A percentile compares a stretch with the other conserved stretches of the same genome.
Evolutionary conservation across 2,888 invertebrate species (phyloP).

Genomic region (Drosophila austrosaltans): DNA sequence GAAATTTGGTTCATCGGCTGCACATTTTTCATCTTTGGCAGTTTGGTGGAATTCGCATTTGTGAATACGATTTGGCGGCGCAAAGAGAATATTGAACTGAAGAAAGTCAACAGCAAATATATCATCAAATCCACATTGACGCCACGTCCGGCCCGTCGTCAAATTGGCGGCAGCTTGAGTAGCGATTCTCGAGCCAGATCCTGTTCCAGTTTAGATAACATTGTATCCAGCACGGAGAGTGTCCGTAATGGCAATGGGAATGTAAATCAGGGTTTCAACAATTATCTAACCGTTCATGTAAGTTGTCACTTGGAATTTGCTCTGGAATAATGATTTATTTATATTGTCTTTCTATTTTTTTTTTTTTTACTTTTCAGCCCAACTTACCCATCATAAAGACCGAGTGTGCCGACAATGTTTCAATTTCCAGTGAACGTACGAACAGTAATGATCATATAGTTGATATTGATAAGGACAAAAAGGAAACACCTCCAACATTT

Average conservation of each 20-base stretch:
- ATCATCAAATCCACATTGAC: slow-evolving; percentile 80
- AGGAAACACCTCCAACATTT: slow-evolving; percentile 74
- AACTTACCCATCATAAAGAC: slow-evolving; percentile 80
- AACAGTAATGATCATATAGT: slow-evolving; percentile 68
- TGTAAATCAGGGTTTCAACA: slow-evolving; percentile 84
- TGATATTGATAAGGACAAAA: slow-evolving; percentile 73
- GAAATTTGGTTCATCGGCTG: slow-evolving; percentile 81
- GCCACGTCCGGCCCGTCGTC: slow-evolving; percentile 76
- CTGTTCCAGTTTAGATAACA: slow-evolving; percentile 87
- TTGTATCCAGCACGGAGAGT: slow-evolving; percentile 89
- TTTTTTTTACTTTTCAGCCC: slow-evolving; percentile 40
- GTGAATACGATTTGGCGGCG: slow-evolving; percentile 81
- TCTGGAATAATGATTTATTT: background rate
- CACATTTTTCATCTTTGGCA: slow-evolving; percentile 81
- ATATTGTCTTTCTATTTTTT: background rate
- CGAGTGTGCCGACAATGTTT: slow-evolving; percentile 75
- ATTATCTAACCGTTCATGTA: slow-evolving; percentile 81
- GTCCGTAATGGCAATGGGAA: slow-evolving; percentile 80
- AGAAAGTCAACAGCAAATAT: slow-evolving; percentile 81
- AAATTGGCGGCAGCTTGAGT: slow-evolving; percentile 68
- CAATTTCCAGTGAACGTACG: slow-evolving; percentile 73
- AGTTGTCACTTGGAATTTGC: slow-evolving; percentile 34
- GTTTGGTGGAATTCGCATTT: slow-evolving; percentile 80
- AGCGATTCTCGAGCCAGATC: slow-evolving; percentile 86
- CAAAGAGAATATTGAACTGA: slow-evolving; percentile 80